These are phyloP conservation scores for Hyposoter didymator DNA, from an alignment of 2,888 invertebrate species.

Conservation along the genomic window DNA sequence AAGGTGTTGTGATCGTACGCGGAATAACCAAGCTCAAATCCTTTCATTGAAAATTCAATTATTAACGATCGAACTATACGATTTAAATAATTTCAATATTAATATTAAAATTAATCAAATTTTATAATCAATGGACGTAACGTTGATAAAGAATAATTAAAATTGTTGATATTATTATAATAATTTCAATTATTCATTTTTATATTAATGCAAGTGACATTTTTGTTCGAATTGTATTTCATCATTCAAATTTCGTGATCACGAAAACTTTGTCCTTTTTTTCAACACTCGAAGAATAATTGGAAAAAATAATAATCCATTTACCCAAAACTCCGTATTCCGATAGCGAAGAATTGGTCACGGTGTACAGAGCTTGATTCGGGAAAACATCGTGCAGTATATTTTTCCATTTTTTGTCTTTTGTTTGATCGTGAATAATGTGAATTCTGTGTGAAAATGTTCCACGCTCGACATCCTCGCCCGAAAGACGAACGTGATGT, in stretches of 20 bases:
- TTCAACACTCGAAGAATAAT: not conserved
- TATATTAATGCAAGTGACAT: not conserved
- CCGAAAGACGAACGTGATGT: conserved; percentile 90
- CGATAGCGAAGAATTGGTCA: conserved; percentile 92
- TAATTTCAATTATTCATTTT: too few relatives aligned
- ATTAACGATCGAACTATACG: not conserved
- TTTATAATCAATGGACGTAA: too few relatives aligned
- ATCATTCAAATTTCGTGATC: not conserved
- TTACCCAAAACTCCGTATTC: conserved; percentile 88
- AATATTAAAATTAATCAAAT: too few relatives aligned
- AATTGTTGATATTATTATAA: too few relatives aligned
- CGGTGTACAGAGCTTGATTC: conserved; percentile 91
- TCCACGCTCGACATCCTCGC: conserved; percentile 93
- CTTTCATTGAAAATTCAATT: conserved; percentile 78
- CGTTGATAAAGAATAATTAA: too few relatives aligned
- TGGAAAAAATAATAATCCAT: conserved; percentile 47
- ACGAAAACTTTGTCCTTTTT: not conserved
- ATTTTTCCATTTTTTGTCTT: conserved; percentile 87
- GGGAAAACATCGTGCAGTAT: conserved; percentile 88
- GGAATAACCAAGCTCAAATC: conserved; percentile 94
- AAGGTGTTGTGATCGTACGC: conserved; percentile 90
- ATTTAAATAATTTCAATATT: not conserved
- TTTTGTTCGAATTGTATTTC: not conserved
- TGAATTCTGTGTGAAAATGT: conserved; percentile 92
- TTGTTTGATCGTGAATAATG: conserved; percentile 92